Evolutionary conservation across 2,797 vertebrate species (phyloP), one percentile per base, ranked within the genome.

Genomic region (Rousettus madagascariensis): DNA sequence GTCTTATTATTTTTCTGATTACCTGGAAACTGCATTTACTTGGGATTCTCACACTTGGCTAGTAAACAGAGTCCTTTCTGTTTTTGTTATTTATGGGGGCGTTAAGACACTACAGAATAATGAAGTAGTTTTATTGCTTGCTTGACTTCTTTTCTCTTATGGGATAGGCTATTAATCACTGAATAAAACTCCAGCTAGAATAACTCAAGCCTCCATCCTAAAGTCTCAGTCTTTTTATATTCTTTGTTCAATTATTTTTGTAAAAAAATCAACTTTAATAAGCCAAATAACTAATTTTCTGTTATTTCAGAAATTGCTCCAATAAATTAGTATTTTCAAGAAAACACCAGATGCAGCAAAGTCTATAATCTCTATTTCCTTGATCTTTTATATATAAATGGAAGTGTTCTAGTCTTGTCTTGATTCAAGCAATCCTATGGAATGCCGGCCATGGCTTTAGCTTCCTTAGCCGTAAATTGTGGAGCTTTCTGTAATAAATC

Each of bases 281-380:
- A 94, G 78, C 77, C 96, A 98, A 87, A 95, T 95, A 86, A 86
- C 84, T 94, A 82, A 86, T 51, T 57, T 95, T 96, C 89, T 92
- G 61, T 9, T 95, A 80, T 96, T 97, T 98, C 87, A 96, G 96
- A 97, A 80, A 95, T 80, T 95, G 72, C 59, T 80, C 86, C 89
- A 97, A 90, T 96, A 95, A 97, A 94, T 97, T 80, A 71, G 43
- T 80, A 97, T 72, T 94, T 98, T 94, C 75, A 96, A 95, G 95
- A 84, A 86, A 96, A 82, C 66, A 90, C 8, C 38, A 96, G 79
- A 86, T 95, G 59, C 53, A 96, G 77, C 38, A 71, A 55, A 96
- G 57, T 95, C 93, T 96, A 63, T 95, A 61, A 93, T 97, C 86
- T 96, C 87, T 71, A 95, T 65, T 78, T 97, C 80, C 55, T 93